phyloP scores from a whole-genome alignment of 2,888 invertebrate species.

The Erynnis tages region DNA sequence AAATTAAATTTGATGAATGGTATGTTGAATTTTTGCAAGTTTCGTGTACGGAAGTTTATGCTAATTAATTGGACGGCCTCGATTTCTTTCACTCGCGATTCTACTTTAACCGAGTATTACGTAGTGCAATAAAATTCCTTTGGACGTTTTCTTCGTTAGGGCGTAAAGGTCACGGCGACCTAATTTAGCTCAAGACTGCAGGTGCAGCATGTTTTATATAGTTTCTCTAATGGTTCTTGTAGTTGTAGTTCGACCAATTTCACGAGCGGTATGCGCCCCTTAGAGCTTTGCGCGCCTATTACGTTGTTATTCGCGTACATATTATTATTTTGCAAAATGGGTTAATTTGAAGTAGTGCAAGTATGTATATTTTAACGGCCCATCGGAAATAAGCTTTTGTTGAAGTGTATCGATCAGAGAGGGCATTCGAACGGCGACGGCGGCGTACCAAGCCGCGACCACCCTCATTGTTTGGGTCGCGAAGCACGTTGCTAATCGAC shows the following conservation, averaged over 20 bases:
- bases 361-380: background rate
- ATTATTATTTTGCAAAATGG: background rate
- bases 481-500: constrained; percentile 71
- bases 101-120: constrained; percentile 8
- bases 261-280: background rate
- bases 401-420: constrained; percentile 63
- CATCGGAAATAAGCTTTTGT: constrained; percentile 51
- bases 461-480: constrained; percentile 75
- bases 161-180: constrained; percentile 19
- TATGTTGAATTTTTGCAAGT: too few species aligned
- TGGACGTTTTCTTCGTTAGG: constrained; percentile 17
- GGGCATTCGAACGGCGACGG: constrained; percentile 56
- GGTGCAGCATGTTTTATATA: constrained; percentile 4
- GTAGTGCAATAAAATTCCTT: constrained; percentile 13
- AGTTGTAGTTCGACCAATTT: constrained; percentile 11
- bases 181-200: constrained; percentile 14
- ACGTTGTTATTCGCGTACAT: too few species aligned
- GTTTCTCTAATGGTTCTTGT: constrained; percentile 8
- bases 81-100: constrained; percentile 1
- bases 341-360: constrained; percentile 1
- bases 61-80: background rate
- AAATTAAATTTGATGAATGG: too few species aligned
- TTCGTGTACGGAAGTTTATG: constrained; percentile 5
- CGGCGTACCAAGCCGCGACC: constrained; percentile 77
- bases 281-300: too few species aligned